Conservation (phyloP, 2,888 invertebrate genomes). For the Tholera decimalis region DNA sequence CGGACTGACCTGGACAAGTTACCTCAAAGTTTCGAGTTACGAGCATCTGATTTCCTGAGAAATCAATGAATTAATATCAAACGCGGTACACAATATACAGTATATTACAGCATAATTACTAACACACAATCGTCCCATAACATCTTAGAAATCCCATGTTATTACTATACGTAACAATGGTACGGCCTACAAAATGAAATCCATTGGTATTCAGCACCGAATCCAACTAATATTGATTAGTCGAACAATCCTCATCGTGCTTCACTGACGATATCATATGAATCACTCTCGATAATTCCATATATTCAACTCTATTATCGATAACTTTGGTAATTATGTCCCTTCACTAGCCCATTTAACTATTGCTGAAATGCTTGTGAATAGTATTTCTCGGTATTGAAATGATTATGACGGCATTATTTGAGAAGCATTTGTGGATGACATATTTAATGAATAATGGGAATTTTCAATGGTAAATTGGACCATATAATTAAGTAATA, state of each 20-base stretch:
- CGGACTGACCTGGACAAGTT: not conserved
- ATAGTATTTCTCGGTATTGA: conserved; percentile 27
- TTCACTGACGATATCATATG: conserved; percentile 54
- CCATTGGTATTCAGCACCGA: conserved; percentile 69
- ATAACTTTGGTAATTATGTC: conserved; percentile 24
- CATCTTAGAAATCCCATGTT: conserved; percentile 9
- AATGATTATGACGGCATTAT: conserved; percentile 29
- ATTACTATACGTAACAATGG: conserved; percentile 35
- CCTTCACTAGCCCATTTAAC: conserved; percentile 22
- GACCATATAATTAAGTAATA: not conserved
- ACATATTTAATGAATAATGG: conserved; percentile 11
- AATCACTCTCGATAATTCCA: conserved; percentile 53
- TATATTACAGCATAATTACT: not conserved
- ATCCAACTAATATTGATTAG: conserved; percentile 69
- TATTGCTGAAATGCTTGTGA: conserved; percentile 13
- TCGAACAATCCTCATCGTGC: conserved; percentile 59
- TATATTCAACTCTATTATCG: conserved; percentile 33
- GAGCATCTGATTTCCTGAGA: too few relatives aligned
- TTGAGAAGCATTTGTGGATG: conserved; percentile 24
- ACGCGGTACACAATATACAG: not conserved
- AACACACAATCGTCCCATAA: not conserved
- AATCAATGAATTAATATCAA: not conserved
- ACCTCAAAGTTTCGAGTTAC: not conserved
- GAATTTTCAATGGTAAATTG: not conserved
- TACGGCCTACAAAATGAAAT: conserved; percentile 38